Base-by-base conservation (phyloP, 2,113 vertebrate species). In the Phaethornis superciliosus region DNA sequence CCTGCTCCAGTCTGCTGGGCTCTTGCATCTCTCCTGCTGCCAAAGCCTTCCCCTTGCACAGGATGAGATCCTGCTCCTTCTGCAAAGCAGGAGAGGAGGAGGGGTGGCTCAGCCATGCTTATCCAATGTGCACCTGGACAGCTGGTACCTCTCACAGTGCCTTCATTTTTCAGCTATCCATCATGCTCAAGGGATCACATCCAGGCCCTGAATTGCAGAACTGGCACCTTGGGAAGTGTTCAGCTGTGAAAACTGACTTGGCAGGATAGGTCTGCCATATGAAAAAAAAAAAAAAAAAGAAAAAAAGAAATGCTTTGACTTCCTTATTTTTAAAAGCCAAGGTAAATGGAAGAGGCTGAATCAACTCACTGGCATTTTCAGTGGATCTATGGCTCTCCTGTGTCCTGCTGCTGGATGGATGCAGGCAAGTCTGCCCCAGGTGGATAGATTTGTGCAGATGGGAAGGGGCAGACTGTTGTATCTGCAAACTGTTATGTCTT, bases 91-190 rank as follows among this genome's bases (percentile, higher is more conserved):
- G 12, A 47, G n/a, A 90, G 82, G 84, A 84, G 93, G 68, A 44
- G 84, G 23, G 51, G 28, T 54, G 85, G 90, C 22, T 96, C 90
- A 97, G 85, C 94, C 94, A 54, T 78, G 95, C 97, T 97, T 77
- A 97, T 97, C 92, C 3, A 52, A 33, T 15, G 32, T 90, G 94
- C 37, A 88, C 83, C 76, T 88, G 97, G 87, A 96, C 98, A 98
- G 97, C 97, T 98, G 97, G 97, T 83, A n/a, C 88, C 91, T 60
- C 68, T 79, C 2, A 0, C 72, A 27, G 71, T 46, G 22, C 88
- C 93, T 95, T 97, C 95, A 96, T 97, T 46, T 69, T 95, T 97
- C 97, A 97, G 88, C 52, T 75, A 97, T 98, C 92, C 94, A 97
- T 98, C 97, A 97, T 82, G 90, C 32, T n/a, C 72, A 4, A 35